phyloP scores from a whole-genome alignment of 1,140 invertebrate species.

The Chrysomallon squamiferum region DNA sequence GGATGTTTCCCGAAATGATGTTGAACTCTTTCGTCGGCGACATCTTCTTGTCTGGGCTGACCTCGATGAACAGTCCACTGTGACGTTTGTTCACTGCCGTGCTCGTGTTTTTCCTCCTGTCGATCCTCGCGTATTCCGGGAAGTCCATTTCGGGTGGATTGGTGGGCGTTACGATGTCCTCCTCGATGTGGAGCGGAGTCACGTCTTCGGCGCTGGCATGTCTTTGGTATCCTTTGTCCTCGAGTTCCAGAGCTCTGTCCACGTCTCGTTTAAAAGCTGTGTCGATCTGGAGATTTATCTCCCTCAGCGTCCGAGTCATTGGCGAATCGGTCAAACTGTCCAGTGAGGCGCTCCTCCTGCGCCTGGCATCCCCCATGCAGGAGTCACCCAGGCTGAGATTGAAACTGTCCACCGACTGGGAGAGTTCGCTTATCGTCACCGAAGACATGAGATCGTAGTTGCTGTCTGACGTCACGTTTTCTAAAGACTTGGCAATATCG shows the following conservation, averaged over 20 bases:
- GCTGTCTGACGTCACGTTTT: slow-evolving; percentile 47
- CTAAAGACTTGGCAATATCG: slow-evolving; percentile 55
- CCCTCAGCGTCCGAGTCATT: slow-evolving; percentile 43
- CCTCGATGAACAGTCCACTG: not conserved
- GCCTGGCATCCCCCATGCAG: slow-evolving; percentile 16
- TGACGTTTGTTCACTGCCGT: not conserved
- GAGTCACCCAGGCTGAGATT: slow-evolving; percentile 14
- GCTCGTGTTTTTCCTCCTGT: slow-evolving; percentile 1
- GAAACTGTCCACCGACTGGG: slow-evolving; percentile 48
- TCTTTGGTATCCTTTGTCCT: slow-evolving; percentile 18
- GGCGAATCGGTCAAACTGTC: slow-evolving; percentile 48
- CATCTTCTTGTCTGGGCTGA: not conserved
- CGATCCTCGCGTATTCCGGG: slow-evolving; percentile 9
- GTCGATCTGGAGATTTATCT: slow-evolving; percentile 55
- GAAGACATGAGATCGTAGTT: slow-evolving; percentile 51
- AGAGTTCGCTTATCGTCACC: slow-evolving; percentile 56
- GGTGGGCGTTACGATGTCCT: slow-evolving; percentile 5
- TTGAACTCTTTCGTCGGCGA: not conserved
- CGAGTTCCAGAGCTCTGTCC: slow-evolving; percentile 18
- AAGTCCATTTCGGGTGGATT: slow-evolving; percentile 11
- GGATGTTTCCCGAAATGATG: slow-evolving; percentile 6
- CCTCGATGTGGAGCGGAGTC: slow-evolving; percentile 13
- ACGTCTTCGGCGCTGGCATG: slow-evolving; percentile 10
- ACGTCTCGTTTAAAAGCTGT: slow-evolving; percentile 41
- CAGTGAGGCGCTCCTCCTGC: slow-evolving; percentile 46